Base-by-base conservation (phyloP, 2,888 invertebrate genomes). In the Hirtodrosophila histrioides region DNA sequence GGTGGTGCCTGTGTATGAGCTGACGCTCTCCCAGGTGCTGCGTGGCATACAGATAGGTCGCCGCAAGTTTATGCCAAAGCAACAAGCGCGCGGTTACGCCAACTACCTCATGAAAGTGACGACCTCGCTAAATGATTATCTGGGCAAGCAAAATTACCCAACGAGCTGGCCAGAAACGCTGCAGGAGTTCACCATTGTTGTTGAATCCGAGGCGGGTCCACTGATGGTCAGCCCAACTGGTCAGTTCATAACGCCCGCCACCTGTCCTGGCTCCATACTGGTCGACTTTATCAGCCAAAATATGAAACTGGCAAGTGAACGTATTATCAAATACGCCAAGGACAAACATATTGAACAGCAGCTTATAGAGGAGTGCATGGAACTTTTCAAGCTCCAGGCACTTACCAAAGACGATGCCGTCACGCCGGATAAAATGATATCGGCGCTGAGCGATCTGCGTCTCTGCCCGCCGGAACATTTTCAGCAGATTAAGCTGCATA, bases 141-240 rank as follows among this genome's bases (percentile, higher is more conserved):
- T 94, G 55, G 94, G 94, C 37, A 91, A 92, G 44, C 92, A 93
- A 77, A 94, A 93, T 66, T 95, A 95, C 91, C 95, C 97, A 0
- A 91, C 92, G 44, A 91, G 93, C 23, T 96, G 97, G 94, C 97
- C 97, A 0, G 92, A 93, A 37, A 93, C 94, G 60, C 93, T 98
- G 17, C 92, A 94, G 8, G 93, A 95, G 86, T 95, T 95, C 88
- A 95, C 97, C 92, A 88, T 90, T 33, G 83, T 86, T 44, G 92
- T 92, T 12, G 92, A 98, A 64, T 90, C 98, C 23, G 98, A 97
- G 91, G 96, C 98, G 3, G 98, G 98, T 0, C 98, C 98, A 0
- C 90, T 98, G 57, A 98, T 97, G 96, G 93, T 98, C 29, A 97
- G 97, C 9, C 97, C 97, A 0, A 97, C 97, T 3, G 98, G 98